Percentiles rank a stretch among this genome's conserved stretches.
Conservation (phyloP, 1,140 invertebrate genomes). For the Drosophila kikkawai region DNA sequence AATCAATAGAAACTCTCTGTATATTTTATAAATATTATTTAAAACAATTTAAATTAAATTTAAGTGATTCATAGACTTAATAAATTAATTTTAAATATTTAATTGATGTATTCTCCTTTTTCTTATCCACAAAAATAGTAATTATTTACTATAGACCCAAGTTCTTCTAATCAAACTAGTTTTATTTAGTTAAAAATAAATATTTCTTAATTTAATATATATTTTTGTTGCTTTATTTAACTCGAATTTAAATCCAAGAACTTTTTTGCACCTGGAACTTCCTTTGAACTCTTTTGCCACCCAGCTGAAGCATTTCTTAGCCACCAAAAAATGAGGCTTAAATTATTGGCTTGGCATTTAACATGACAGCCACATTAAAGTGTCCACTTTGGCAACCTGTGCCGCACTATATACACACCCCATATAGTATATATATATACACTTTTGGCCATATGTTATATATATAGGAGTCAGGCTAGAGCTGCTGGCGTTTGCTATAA, state of each 20-base stretch:
- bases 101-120: too few relatives aligned
- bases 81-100: too few relatives aligned
- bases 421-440: conserved; percentile 25
- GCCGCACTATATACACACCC: conserved; percentile 20
- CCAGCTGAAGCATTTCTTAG: conserved; percentile 71
- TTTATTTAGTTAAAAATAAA: background rate
- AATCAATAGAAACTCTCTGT: too few relatives aligned
- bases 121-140: too few relatives aligned
- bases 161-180: background rate
- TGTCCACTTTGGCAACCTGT: conserved; percentile 80
- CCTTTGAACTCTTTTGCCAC: conserved; percentile 54
- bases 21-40: too few relatives aligned
- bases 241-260: background rate
- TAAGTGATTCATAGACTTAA: too few relatives aligned
- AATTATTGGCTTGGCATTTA: conserved; percentile 81
- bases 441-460: conserved; percentile 46
- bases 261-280: conserved; percentile 14
- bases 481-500: conserved; percentile 67
- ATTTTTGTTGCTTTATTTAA: background rate
- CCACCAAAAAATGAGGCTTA: conserved; percentile 73
- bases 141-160: background rate
- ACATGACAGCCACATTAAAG: conserved; percentile 83
- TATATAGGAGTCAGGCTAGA: conserved; percentile 43
- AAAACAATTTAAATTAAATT: too few relatives aligned
- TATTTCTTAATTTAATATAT: too few relatives aligned